Conservation (phyloP, 2,888 invertebrate genomes). For the Busseola fusca region DNA sequence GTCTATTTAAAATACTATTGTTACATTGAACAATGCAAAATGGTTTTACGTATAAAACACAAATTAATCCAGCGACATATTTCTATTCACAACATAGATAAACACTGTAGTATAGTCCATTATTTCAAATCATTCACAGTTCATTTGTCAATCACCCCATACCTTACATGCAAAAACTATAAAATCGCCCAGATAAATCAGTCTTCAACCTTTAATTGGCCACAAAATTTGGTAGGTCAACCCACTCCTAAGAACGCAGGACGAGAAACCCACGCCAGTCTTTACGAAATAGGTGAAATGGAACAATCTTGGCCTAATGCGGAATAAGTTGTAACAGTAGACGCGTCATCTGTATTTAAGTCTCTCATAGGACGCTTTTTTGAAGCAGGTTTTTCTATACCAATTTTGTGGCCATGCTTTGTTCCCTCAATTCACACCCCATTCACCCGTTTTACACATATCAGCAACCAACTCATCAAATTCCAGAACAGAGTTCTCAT, state of each 20-base stretch:
- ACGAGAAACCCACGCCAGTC: constrained; percentile 1
- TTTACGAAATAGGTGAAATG: background rate
- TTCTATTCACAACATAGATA: constrained; percentile 48
- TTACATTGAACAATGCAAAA: constrained; percentile 35
- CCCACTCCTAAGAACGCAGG: background rate
- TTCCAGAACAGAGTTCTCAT: constrained; percentile 92
- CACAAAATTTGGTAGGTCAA: constrained; percentile 27
- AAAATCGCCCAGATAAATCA: constrained; percentile 63
- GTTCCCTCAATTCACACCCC: constrained; percentile 83
- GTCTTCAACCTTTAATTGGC: constrained; percentile 63
- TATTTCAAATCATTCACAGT: constrained; percentile 47
- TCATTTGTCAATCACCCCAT: constrained; percentile 41
- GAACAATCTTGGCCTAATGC: background rate
- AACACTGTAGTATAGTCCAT: constrained; percentile 36
- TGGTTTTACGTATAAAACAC: constrained; percentile 16
- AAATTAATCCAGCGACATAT: constrained; percentile 30
- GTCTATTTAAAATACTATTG: constrained; percentile 26
- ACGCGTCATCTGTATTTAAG: background rate
- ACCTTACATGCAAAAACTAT: constrained; percentile 29
- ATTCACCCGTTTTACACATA: constrained; percentile 91
- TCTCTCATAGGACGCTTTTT: background rate
- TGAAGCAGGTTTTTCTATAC: background rate
- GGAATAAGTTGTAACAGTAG: background rate
- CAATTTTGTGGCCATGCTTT: constrained; percentile 29
- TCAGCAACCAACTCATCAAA: constrained; percentile 94